Conservation (phyloP, 2,888 invertebrate species). For the Bembecia ichneumoniformis region DNA sequence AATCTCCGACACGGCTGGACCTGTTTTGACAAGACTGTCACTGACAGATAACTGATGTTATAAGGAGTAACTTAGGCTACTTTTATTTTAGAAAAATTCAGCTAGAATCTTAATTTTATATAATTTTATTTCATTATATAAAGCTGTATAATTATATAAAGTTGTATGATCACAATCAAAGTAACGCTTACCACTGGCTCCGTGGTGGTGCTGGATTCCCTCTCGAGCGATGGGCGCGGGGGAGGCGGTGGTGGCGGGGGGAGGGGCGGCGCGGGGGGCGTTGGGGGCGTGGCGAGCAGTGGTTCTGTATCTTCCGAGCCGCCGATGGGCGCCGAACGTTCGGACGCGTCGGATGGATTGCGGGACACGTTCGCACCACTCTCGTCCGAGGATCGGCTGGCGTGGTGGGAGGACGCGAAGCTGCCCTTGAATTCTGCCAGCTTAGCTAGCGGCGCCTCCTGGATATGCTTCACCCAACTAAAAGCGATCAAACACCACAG, state of each 20-base stretch:
- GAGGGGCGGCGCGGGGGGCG: background rate
- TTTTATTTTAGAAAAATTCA: no score
- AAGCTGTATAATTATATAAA: no score
- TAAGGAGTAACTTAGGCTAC: no score
- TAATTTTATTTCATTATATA: no score
- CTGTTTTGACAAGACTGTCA: no score
- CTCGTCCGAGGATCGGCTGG: conserved; percentile 42
- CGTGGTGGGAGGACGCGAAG: conserved; percentile 36
- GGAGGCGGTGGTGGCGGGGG: background rate
- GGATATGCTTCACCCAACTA: conserved; percentile 62
- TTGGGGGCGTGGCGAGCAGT: conserved; percentile 16
- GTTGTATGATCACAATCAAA: no score
- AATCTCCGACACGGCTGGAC: no score
- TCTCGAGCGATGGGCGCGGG: background rate
- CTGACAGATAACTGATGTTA: no score
- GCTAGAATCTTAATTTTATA: no score
- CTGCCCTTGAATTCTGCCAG: conserved; percentile 42
- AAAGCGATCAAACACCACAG: background rate
- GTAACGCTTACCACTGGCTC: no score
- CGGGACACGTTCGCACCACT: conserved; percentile 57
- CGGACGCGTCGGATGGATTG: conserved; percentile 60
- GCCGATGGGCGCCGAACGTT: conserved; percentile 25
- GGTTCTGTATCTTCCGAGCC: conserved; percentile 4
- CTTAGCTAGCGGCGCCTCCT: conserved; percentile 51
- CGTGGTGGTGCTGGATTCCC: background rate